Conservation (phyloP, 2,888 invertebrate genomes). For the Seira ritae region DNA sequence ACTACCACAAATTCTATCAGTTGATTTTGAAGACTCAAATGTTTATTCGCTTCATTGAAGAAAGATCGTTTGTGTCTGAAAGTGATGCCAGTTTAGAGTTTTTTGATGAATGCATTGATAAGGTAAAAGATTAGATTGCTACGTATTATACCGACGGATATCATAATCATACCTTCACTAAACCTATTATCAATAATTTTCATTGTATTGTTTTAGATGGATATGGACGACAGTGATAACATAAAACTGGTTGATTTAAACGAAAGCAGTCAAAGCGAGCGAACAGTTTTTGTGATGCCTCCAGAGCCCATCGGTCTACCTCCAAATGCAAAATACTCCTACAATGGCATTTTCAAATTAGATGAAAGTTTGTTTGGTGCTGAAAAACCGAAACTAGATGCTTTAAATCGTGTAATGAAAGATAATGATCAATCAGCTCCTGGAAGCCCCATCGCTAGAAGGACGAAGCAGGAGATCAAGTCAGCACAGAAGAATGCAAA, state of each 20-base stretch:
- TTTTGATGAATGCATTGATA: slow-evolving; percentile 97
- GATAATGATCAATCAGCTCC: slow-evolving; percentile 76
- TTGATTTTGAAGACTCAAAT: slow-evolving; percentile 95
- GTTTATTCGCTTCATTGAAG: slow-evolving; percentile 99
- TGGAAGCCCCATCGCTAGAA: slow-evolving; percentile 92
- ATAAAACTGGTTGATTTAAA: slow-evolving; percentile 87
- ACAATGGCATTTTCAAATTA: slow-evolving; percentile 72
- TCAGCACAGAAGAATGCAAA: slow-evolving; percentile 89
- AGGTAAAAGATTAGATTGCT: slow-evolving; percentile 77
- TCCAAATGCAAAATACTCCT: slow-evolving; percentile 75
- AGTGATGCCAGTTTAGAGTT: slow-evolving; percentile 96
- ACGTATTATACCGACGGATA: slow-evolving; percentile 10
- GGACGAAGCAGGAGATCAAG: slow-evolving; percentile 97
- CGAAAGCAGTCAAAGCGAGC: slow-evolving; percentile 84
- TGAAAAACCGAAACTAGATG: slow-evolving; percentile 64
- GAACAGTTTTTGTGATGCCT: slow-evolving; percentile 96
- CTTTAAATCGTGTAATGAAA: slow-evolving; percentile 67
- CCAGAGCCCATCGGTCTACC: slow-evolving; percentile 83
- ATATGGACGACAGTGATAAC: slow-evolving; percentile 77
- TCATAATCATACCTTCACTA: neutral
- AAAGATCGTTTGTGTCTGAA: slow-evolving; percentile 98
- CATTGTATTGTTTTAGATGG: slow-evolving; percentile 73
- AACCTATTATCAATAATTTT: slow-evolving; percentile 12
- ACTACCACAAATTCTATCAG: slow-evolving; percentile 85
- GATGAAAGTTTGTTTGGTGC: slow-evolving; percentile 70